Evolutionary conservation across 2,113 vertebrate genomes (phyloP), one percentile per base, ranked within the genome.

Genomic region (Fregetta grallaria): DNA sequence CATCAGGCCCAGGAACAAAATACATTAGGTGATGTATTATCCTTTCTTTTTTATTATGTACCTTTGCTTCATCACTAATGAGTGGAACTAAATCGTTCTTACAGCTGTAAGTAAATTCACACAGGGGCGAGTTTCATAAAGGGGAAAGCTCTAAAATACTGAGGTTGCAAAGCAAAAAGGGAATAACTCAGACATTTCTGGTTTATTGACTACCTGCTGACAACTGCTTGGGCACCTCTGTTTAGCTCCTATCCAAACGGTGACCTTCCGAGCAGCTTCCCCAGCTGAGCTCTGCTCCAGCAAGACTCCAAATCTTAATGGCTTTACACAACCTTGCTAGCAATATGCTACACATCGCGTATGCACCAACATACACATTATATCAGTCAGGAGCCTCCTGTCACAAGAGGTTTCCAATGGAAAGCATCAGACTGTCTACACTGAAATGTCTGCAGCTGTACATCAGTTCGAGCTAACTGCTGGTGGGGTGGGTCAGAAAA

Each of bases 51-150:
- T 95, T 87, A 88, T 91, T 91, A 91, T 12, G 58, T 52, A 74
- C 78, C 59, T 92, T 76, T 91, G 77, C 74, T 96, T 85, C 74
- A 66, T 77, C 44, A 50, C 91, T 95, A 96, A 92, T 83, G 93
- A 94, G 75, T 50, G 27, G 34, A 93, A 94, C 84, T 62, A 92
- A 96, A 90, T 83, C 0, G 72, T 80, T 93, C 66, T 74, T 79
- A 71, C 78, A 95, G 77, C 91, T 93, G 70, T 36, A 59, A 70
- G 62, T 50, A 78, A 90, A 96, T 76, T 92, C 84, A 86, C 38
- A 73, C 27, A 59, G 9, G 58, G 32, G n/a, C 0, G 0, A 88
- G 59, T 73, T 92, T 89, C 67, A 44, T 76, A 47, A 70, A 15
- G 30, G 17, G n/a, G 38, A 95, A 82, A 90, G 53, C 81, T 82